Evolutionary conservation across 2,113 vertebrate species (phyloP), one percentile per base, ranked within the genome.

Genomic region (Phodopus roborovskii): DNA sequence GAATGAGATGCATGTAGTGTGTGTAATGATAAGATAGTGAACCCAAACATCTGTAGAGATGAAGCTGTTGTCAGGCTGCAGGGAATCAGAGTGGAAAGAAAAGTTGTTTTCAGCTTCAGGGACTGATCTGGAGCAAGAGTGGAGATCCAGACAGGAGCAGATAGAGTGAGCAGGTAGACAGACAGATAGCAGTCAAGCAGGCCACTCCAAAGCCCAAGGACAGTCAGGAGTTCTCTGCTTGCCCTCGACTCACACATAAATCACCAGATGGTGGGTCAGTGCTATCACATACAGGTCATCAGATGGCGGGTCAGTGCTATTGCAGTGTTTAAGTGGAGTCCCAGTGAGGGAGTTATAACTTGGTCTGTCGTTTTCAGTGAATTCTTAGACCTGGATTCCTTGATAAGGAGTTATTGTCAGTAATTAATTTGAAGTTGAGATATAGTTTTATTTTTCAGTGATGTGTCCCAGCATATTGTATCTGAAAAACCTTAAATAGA

Each of bases 351-450:
- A 86, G 19, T 36, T 36, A 68, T 5, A 36, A 17, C 19, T 19
- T 66, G 62, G 17, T 50, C 42, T 66, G 17, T 33, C 30, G 28
- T 50, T 28, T 45, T 15, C 1, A 10, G 9, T 36, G 28, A 68
- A 17, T 84, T 84, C 58, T 62, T 30, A 30, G 58, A n/a, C 26
- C 81, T 64, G 60, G 56, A 42, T 64, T 30, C 39, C n/a, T 26
- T 64, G 7, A 42, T 42, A 62, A 62, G 13, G 22, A 26, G 26
- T 82, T 56, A 83, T 39, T 83, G 39, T 26, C 17, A 74, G 84
- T 88, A 88, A n/a, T 93, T 74, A 87, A 94, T 91, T 71, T 88
- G 17, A 73, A 95, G 53, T 45, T 71, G 86, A 88, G 79, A 56
- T 48, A 5, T 88, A 3, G 50, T 77, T 15, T 88, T 93, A 48